These are phyloP conservation scores for Peromyscus leucopus DNA, from an alignment of 2,113 vertebrate genomes.

Conservation along the genomic window DNA sequence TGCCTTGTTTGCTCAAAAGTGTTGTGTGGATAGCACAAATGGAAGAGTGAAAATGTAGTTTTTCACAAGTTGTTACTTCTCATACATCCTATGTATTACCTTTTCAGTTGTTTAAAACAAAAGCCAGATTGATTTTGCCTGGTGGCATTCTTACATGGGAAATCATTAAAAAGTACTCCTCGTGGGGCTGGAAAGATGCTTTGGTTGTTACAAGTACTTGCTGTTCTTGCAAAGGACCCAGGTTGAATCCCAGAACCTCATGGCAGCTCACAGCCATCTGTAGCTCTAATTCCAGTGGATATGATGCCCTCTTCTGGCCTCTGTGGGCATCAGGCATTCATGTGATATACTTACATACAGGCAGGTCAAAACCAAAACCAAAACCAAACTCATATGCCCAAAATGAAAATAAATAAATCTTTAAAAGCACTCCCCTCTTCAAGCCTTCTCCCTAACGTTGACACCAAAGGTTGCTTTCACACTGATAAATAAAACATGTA, in stretches of 20 bases:
- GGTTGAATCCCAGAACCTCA: background rate
- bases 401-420: background rate
- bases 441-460: background rate
- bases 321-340: background rate
- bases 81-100: background rate
- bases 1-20: background rate
- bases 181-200: background rate
- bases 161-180: background rate
- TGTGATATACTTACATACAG: background rate
- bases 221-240: background rate
- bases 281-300: background rate
- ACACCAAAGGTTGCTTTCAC: background rate
- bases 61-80: background rate
- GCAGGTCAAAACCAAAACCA: background rate
- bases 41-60: background rate
- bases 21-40: background rate
- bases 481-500: background rate
- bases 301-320: background rate
- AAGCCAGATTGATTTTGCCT: background rate
- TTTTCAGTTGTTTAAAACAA: conserved; percentile 22
- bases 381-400: background rate
- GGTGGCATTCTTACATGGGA: background rate
- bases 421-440: background rate
- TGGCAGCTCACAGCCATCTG: background rate
- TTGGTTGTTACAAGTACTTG: background rate